Base-by-base conservation (phyloP, 2,113 vertebrate genomes). In the Gallinago paraguaiae region DNA sequence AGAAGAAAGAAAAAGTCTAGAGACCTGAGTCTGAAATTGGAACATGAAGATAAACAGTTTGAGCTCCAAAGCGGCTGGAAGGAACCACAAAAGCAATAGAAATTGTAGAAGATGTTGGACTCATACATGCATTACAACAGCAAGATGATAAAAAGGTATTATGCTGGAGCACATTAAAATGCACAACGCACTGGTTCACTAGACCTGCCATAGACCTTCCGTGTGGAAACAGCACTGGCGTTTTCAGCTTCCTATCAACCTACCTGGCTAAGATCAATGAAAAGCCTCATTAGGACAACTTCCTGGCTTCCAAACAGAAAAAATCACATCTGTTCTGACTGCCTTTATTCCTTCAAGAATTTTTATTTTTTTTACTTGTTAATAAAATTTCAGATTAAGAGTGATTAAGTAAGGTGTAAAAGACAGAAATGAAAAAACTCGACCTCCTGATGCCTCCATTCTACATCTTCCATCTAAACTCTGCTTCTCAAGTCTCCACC, bases 121-220 rank as follows among this genome's bases (percentile, higher is more conserved):
- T 85, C 13, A 63, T 15, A 25, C 10, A 33, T 13, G 15, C 5
- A 27, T 68, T 63, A n/a, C 35, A 54, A n/a, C 18, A 81, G 6
- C 28, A 74, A 13, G 4, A 56, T 46, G 23, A 28, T 50, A 78
- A 88, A 80, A 63, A 23, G 1, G 3, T 53, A 22, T 56, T 74
- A 45, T 65, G 27, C 14, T 37, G 61, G 5, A 6, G 10, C 10
- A 67, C 22, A 25, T 6, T 64, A 51, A 86, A 95, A 65, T 57
- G 14, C 3, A 9, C 51, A 18, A 39, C 0, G 0, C 12, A 11
- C 5, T 20, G 4, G 11, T 51, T 80, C 13, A 3, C 20, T 60
- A 50, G 46, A 43, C 7, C 17, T 37, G 4, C 22, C 31, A 35
- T 18, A 80, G 16, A 43, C 3, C 6, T 82, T 43, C 45, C 79